These are phyloP conservation scores for Sturnira hondurensis DNA, from an alignment of 2,113 vertebrate genomes.

Conservation along the genomic window DNA sequence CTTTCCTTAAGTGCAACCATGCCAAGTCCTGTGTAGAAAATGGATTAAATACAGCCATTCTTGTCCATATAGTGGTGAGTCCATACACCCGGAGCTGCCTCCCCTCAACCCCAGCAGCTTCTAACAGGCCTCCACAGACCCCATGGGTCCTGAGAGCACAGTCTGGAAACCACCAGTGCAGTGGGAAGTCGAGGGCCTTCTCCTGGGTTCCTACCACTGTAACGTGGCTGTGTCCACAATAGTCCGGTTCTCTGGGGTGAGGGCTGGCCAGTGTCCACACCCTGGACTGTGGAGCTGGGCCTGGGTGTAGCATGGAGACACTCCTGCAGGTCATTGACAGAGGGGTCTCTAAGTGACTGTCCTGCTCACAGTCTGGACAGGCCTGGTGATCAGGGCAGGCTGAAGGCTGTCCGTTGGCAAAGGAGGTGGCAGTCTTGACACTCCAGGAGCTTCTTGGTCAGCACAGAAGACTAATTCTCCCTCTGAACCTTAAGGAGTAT, in stretches of 20 bases:
- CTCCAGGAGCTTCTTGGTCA: background rate
- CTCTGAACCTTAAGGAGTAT: background rate
- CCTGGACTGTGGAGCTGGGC: no score
- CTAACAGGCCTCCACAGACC: no score
- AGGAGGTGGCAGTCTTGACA: background rate
- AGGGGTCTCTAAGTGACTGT: background rate
- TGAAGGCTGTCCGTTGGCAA: background rate
- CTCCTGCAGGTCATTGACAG: background rate
- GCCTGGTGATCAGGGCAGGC: background rate
- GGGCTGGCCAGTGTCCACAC: fast-evolving
- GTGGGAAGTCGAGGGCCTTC: background rate
- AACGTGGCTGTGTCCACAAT: fast-evolving
- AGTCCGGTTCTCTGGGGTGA: background rate
- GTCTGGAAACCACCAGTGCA: background rate
- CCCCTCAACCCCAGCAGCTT: no score
- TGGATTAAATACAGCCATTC: background rate
- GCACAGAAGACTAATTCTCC: background rate
- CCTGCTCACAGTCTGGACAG: background rate
- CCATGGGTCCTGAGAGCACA: background rate
- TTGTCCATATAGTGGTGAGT: fast-evolving
- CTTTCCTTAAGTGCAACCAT: background rate
- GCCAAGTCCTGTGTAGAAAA: background rate
- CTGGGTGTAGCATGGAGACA: background rate
- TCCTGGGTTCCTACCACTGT: background rate
- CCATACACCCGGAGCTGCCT: background rate